Percentiles rank a stretch among this genome's conserved stretches.
Conservation (phyloP, 1,140 invertebrate genomes). For the Drosophila malerkotliana region DNA sequence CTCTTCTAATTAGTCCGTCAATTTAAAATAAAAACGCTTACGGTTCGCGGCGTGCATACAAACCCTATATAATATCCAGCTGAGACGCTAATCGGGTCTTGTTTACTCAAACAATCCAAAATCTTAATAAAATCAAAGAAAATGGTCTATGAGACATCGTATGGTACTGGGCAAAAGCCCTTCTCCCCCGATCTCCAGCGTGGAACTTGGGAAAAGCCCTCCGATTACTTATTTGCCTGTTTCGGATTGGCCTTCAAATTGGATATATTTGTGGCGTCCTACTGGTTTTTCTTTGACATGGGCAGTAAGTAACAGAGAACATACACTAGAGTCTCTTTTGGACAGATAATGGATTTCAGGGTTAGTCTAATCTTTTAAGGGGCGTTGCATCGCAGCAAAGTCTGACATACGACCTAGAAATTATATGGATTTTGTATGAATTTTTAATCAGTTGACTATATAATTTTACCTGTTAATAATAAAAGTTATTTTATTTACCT, state of each 20-base stretch:
- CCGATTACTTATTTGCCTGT: constrained; percentile 69
- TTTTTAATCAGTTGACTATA: not conserved
- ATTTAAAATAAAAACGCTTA: constrained; percentile 55
- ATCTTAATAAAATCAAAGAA: not conserved
- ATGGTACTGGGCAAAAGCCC: constrained; percentile 68
- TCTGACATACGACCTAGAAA: not conserved
- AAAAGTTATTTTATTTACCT: constrained; percentile 2
- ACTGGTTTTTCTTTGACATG: constrained; percentile 64
- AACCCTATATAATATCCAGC: constrained; percentile 12
- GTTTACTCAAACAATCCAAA: not conserved
- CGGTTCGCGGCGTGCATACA: constrained; percentile 25
- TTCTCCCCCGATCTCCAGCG: constrained; percentile 68
- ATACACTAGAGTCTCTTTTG: not conserved
- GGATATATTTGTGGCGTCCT: constrained; percentile 59
- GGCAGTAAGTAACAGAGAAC: constrained; percentile 56
- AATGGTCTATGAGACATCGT: constrained; percentile 76
- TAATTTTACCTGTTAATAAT: not conserved
- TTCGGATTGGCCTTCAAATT: constrained; percentile 66
- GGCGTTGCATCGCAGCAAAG: constrained; percentile 18
- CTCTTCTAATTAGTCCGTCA: constrained; percentile 72
- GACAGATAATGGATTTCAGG: not conserved
- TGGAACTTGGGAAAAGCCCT: constrained; percentile 71
- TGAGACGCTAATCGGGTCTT: not conserved
- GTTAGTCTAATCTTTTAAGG: constrained; percentile 32
- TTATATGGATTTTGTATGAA: not conserved